phyloP scores from a whole-genome alignment of 2,888 invertebrate species.

The Caradrina kadenii region DNA sequence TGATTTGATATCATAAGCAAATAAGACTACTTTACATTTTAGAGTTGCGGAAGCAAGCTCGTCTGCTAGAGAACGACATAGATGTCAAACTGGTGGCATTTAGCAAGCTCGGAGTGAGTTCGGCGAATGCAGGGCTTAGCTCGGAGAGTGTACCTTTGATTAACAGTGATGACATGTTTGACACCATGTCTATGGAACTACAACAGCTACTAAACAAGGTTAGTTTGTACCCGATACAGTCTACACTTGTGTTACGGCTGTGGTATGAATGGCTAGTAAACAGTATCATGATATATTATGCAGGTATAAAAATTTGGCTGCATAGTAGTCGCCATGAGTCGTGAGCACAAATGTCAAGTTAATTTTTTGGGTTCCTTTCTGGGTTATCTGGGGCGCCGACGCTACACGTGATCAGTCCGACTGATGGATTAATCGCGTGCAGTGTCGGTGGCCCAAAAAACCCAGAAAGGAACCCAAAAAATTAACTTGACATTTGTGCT shows the following conservation, averaged over 20 bases:
- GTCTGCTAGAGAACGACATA: slow-evolving; percentile 98
- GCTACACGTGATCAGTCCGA: too few relatives aligned
- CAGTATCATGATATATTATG: too few relatives aligned
- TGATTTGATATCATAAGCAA: too few relatives aligned
- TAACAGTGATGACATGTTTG: slow-evolving; percentile 97
- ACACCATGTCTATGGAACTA: slow-evolving; percentile 97
- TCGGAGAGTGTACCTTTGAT: slow-evolving; percentile 96
- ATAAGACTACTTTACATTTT: slow-evolving; percentile 53
- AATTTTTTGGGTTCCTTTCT: too few relatives aligned
- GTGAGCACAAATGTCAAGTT: too few relatives aligned
- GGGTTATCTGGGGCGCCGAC: too few relatives aligned
- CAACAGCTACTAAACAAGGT: slow-evolving; percentile 96
- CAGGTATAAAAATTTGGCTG: too few relatives aligned
- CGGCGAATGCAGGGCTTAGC: slow-evolving; percentile 87
- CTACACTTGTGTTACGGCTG: background rate
- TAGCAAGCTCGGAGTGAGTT: slow-evolving; percentile 97
- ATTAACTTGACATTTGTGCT: too few relatives aligned
- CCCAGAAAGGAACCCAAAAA: too few relatives aligned
- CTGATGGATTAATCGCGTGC: too few relatives aligned
- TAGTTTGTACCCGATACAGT: background rate
- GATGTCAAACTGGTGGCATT: slow-evolving; percentile 98
- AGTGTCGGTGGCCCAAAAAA: too few relatives aligned
- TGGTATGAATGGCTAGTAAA: background rate
- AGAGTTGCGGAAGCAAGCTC: slow-evolving; percentile 98
- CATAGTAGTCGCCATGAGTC: too few relatives aligned